Percentiles rank a stretch among this genome's conserved stretches.
Conservation (phyloP, 2,113 vertebrate genomes). For the Hyperoodon ampullatus region DNA sequence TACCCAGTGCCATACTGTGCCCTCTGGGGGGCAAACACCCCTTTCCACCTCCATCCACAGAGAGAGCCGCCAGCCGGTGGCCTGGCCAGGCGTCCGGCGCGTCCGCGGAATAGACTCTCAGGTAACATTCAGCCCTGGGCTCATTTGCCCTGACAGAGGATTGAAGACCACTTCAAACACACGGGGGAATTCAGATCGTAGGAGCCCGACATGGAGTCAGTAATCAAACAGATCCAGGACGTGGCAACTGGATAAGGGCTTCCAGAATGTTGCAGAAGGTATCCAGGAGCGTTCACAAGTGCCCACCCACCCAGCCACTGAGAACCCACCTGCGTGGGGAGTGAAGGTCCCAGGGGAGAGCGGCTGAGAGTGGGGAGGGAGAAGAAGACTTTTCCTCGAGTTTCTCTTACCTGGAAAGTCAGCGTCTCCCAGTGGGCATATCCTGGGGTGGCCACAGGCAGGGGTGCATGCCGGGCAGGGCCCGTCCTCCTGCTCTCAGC, state of each 20-base stretch:
- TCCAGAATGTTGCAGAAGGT: background rate
- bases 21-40: background rate
- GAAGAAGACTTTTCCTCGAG: background rate
- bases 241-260: fast-evolving
- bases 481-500: background rate
- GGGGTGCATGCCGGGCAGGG: fast-evolving
- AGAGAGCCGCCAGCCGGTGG: too few relatives aligned
- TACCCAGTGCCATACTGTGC: fast-evolving
- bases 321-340: fast-evolving
- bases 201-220: fast-evolving
- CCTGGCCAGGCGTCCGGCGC: fast-evolving
- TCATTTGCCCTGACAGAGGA: fast-evolving
- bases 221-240: fast-evolving
- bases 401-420: background rate
- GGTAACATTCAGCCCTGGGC: fast-evolving
- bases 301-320: fast-evolving
- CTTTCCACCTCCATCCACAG: background rate
- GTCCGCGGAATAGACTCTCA: fast-evolving
- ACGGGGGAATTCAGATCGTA: fast-evolving
- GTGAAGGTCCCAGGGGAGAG: fast-evolving
- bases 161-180: background rate
- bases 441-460: fast-evolving
- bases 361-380: fast-evolving
- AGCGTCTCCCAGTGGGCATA: fast-evolving
- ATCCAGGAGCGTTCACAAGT: fast-evolving